These are phyloP conservation scores for Okamejei kenojei DNA, from an alignment of 2,797 vertebrate genomes.

Conservation along the genomic window DNA sequence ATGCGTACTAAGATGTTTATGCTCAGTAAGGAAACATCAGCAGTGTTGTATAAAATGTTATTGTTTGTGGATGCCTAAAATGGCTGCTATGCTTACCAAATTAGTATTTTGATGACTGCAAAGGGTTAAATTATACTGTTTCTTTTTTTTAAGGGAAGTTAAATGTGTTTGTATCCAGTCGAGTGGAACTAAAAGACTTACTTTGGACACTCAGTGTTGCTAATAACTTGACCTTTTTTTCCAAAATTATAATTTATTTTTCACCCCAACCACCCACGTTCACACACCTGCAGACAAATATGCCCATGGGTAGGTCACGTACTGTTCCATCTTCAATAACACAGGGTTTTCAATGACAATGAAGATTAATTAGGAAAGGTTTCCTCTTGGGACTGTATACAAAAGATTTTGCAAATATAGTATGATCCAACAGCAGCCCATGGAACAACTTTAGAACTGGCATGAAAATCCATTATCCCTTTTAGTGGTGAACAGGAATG, in stretches of 20 bases:
- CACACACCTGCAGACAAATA: conserved; percentile 29
- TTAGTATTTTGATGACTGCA: background rate
- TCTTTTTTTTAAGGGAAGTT: background rate
- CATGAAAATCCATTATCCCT: conserved; percentile 33
- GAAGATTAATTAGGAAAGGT: conserved; percentile 19
- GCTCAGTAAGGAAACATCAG: background rate
- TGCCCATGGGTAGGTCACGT: background rate
- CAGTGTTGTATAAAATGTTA: too few relatives aligned
- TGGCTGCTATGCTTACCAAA: background rate
- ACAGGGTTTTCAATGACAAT: background rate
- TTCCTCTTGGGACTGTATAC: background rate
- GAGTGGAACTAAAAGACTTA: background rate
- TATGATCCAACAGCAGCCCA: background rate
- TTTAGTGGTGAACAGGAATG: conserved; percentile 13
- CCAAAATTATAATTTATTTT: background rate
- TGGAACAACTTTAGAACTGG: background rate
- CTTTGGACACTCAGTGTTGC: too few relatives aligned
- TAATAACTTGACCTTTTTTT: background rate
- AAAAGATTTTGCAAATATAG: background rate
- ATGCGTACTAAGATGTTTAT: background rate
- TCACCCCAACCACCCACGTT: background rate
- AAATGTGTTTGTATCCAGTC: background rate
- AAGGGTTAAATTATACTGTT: background rate
- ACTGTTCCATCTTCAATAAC: background rate
- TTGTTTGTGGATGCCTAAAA: too few relatives aligned